These are phyloP conservation scores for Poecilobothrus nobilitatus DNA, from an alignment of 2,888 invertebrate species.

Conservation along the genomic window DNA sequence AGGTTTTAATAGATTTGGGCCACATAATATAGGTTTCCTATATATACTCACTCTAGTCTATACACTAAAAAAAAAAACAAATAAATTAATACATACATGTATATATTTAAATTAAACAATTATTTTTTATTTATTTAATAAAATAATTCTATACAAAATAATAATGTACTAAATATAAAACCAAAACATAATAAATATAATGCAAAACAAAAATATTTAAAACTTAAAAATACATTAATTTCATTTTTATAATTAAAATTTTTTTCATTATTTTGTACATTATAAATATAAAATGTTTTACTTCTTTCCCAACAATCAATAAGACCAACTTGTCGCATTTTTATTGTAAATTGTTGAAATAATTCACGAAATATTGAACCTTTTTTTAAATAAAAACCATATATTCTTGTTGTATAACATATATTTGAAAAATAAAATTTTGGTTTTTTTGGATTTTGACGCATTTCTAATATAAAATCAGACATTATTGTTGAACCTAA, in stretches of 20 bases:
- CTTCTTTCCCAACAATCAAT: background rate
- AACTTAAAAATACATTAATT: background rate
- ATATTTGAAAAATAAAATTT: conserved; percentile 1
- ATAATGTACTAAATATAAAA: background rate
- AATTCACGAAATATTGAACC: background rate
- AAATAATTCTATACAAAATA: background rate
- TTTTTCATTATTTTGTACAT: background rate
- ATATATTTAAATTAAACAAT: too few relatives aligned
- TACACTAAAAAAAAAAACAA: too few relatives aligned
- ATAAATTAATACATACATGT: background rate
- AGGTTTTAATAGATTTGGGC: too few relatives aligned
- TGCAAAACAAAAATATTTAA: background rate
- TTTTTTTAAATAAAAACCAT: background rate
- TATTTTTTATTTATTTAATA: too few relatives aligned
- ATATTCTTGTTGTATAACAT: background rate
- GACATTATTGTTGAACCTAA: background rate
- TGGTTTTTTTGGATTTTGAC: background rate
- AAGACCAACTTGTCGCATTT: background rate
- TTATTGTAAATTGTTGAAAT: background rate
- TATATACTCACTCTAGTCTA: too few relatives aligned
- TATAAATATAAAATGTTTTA: background rate
- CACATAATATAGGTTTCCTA: too few relatives aligned
- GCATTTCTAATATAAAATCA: background rate
- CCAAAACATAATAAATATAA: background rate
- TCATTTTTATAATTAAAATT: background rate